Percentiles rank a stretch among this genome's conserved stretches.
Evolutionary conservation across 2,797 vertebrate genomes (phyloP).

Genomic region (Gymnopithys bicolor): DNA sequence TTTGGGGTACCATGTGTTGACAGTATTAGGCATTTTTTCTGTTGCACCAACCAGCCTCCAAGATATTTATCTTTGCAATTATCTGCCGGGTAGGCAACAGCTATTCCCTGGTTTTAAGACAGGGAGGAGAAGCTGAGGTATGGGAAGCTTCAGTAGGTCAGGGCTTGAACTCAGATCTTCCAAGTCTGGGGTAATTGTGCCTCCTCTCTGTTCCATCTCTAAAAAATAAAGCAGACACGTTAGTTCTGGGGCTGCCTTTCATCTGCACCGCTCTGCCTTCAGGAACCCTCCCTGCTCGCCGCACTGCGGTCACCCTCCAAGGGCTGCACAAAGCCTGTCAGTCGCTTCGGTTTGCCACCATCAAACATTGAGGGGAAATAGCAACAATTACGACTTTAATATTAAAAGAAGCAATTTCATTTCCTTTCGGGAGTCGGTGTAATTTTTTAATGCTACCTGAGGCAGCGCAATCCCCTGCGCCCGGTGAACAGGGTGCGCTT

Average conservation of each 20-base stretch:
- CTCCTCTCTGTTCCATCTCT: slow-evolving; percentile 24
- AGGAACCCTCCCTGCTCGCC: not conserved
- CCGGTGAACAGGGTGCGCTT: not conserved
- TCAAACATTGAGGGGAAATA: not conserved
- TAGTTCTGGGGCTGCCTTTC: slow-evolving; percentile 1
- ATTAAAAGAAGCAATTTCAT: slow-evolving; percentile 42
- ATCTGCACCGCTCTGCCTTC: slow-evolving; percentile 9
- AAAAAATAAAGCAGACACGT: not conserved
- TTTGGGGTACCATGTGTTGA: not conserved
- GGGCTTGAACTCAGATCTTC: slow-evolving; percentile 21
- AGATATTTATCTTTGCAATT: slow-evolving; percentile 26
- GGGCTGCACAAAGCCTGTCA: not conserved
- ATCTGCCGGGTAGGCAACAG: not conserved
- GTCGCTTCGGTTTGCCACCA: not conserved
- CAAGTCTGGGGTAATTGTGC: slow-evolving; percentile 30
- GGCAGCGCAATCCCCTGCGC: not conserved
- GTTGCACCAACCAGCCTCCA: not conserved
- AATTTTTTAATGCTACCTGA: not conserved
- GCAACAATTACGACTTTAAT: not conserved
- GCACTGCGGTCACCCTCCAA: not conserved
- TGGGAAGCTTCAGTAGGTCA: slow-evolving; percentile 30
- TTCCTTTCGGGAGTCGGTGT: not conserved
- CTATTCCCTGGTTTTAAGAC: not conserved
- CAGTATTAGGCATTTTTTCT: not conserved
- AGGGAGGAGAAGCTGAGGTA: not conserved